Base-by-base conservation (phyloP, 2,888 invertebrate genomes). In the Cenopis cana region DNA sequence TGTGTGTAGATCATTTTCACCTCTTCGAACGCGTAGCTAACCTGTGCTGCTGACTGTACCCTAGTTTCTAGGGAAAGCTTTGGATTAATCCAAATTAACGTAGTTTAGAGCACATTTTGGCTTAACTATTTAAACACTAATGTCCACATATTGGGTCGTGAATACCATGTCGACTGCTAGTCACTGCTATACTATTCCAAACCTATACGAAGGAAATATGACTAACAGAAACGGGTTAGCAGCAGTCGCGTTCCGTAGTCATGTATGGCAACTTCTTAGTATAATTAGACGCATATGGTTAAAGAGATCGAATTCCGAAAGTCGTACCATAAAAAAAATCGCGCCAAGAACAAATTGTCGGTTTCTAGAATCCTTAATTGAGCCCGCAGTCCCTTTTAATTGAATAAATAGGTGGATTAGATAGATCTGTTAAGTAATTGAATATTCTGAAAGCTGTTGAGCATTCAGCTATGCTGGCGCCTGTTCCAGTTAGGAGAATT, bases 241-340 rank as follows among this genome's bases (percentile, higher is more conserved):
- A 46, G 12, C 46, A n/a, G 33, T 33, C 9, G 46, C 46, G 18
- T 18, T 10, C 52, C 36, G 20, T 29, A 38, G 57, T 33, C 55
- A 17, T 41, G 52, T 66, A 71, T 38, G 55, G 60, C 66, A 57
- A 69, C 57, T 62, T 57, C 69, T 62, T 41, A 55, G 65, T 54
- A 57, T 68, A 75, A 75, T 74, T 74, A 74, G 56, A 64, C 70
- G 33, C 65, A 55, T 50, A 56, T 57, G 61, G 56, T 24, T 69
- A 74, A 74, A 68, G 72, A 73, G 75, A 72, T 71, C 70, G 61
- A 69, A 75, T 68, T 52, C 74, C 54, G 55, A 70, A 70, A 66
- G 68, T 11, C 29, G 17, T 41, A 60, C 41, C 29, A 17, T 24
- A 55, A 71, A 59, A 56, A 60, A 61, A 49, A 18, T 17, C 36